Conservation (phyloP, 2,888 invertebrate genomes). For the Dermolepida albohirtum region DNA sequence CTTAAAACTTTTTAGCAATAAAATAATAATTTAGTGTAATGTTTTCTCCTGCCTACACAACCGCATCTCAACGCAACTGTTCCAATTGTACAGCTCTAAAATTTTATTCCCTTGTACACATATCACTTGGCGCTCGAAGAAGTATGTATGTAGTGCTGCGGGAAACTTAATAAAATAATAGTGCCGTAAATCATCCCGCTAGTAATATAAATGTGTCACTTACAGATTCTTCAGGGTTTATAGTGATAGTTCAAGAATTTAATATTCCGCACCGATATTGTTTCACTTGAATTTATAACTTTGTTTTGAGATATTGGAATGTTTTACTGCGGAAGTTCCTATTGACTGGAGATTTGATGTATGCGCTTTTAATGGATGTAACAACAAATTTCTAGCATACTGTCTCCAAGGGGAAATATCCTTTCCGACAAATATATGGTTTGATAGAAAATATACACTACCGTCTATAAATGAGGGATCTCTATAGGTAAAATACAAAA, state of each 20-base stretch:
- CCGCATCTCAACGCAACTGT: background rate
- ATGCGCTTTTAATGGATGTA: constrained; percentile 23
- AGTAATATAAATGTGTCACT: constrained; percentile 43
- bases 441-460: no score
- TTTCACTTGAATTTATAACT: constrained; percentile 41
- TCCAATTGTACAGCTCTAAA: constrained; percentile 14
- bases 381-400: constrained; percentile 23
- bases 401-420: background rate
- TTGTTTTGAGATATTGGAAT: constrained; percentile 39
- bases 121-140: constrained; percentile 13
- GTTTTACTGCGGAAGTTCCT: constrained; percentile 26
- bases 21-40: constrained; percentile 26
- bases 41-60: constrained; percentile 5
- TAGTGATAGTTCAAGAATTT: constrained; percentile 42
- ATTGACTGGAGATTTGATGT: constrained; percentile 20
- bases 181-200: constrained; percentile 41
- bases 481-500: no score
- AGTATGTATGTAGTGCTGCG: constrained; percentile 7
- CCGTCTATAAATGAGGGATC: no score
- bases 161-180: constrained; percentile 42
- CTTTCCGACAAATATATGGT: constrained; percentile 5
- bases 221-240: constrained; percentile 35
- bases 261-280: constrained; percentile 42
- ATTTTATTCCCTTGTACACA: constrained; percentile 17
- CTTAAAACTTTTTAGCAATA: constrained; percentile 12